Evolutionary conservation across 1,140 invertebrate species (phyloP).

Genomic region (Probaryconus sp.): DNA sequence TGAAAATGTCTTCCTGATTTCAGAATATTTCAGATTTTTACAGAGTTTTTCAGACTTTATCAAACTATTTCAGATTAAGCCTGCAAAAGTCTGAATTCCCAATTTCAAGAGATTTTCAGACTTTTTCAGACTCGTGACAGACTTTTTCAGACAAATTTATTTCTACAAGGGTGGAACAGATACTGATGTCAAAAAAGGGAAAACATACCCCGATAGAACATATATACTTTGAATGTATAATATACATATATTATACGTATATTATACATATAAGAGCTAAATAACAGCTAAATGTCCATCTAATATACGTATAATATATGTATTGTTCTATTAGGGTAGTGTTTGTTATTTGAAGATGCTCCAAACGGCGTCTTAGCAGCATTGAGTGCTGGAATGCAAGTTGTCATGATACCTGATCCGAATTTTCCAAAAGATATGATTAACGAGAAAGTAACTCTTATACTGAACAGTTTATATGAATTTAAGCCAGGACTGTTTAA

Average conservation of each 20-base stretch:
- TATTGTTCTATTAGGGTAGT: conserved; percentile 77
- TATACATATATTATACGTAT: no score
- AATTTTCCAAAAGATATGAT: conserved; percentile 81
- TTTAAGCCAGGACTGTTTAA: conserved; percentile 93
- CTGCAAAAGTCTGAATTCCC: no score
- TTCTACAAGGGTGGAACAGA: conserved; percentile 92
- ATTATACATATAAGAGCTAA: no score
- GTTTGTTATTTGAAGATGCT: conserved; percentile 96
- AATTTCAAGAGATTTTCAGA: no score
- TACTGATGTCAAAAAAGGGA: conserved; percentile 91
- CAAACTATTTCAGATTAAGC: no score
- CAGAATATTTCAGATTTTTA: no score
- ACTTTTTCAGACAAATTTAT: no score
- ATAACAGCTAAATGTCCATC: no score
- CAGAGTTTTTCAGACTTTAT: no score
- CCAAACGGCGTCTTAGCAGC: conserved; percentile 91
- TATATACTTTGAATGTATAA: no score
- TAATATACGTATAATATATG: conserved; percentile 74
- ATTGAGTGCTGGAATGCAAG: conserved; percentile 90
- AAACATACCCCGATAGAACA: conserved; percentile 96
- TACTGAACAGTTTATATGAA: conserved; percentile 86
- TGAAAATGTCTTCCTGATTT: no score
- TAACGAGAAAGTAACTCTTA: conserved; percentile 83
- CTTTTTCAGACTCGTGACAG: no score
- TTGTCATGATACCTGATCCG: conserved; percentile 91